Percentiles rank a stretch among this genome's conserved stretches.
Evolutionary conservation across 2,113 vertebrate species (phyloP).

Genomic region (Diphyllodes magnificus): DNA sequence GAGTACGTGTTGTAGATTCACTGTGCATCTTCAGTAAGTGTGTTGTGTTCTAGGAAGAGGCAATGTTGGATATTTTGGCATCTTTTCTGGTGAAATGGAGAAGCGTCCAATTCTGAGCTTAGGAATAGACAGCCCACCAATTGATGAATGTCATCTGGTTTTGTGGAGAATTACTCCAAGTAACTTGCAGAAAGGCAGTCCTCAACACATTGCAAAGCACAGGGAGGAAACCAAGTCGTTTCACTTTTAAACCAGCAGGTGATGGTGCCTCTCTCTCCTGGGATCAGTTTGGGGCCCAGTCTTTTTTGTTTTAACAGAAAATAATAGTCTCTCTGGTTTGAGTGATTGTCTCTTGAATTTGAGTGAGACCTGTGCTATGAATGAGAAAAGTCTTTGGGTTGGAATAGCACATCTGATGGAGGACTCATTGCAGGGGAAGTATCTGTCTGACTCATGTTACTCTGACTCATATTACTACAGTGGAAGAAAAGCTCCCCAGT

Average conservation of each 20-base stretch:
- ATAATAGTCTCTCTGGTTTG: neutral
- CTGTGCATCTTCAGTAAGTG: rapidly evolving
- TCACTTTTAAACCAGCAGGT: neutral
- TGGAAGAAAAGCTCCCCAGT: neutral
- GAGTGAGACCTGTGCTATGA: neutral
- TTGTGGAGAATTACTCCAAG: neutral
- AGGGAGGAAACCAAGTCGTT: neutral
- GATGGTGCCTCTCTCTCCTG: neutral
- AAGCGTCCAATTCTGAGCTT: neutral
- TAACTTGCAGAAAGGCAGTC: neutral
- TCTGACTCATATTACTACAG: neutral
- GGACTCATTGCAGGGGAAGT: neutral
- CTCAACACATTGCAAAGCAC: neutral
- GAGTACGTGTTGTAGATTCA: neutral
- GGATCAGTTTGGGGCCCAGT: neutral
- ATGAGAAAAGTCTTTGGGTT: neutral
- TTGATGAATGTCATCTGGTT: neutral
- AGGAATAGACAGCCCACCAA: neutral
- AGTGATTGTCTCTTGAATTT: neutral
- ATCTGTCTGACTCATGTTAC: neutral
- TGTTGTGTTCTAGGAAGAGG: neutral
- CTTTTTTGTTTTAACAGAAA: neutral
- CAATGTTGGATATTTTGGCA: neutral
- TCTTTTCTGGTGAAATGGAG: neutral
- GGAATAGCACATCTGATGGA: neutral